These are phyloP conservation scores for Cheiracanthium punctorium DNA, from an alignment of 2,888 invertebrate species.

Conservation along the genomic window DNA sequence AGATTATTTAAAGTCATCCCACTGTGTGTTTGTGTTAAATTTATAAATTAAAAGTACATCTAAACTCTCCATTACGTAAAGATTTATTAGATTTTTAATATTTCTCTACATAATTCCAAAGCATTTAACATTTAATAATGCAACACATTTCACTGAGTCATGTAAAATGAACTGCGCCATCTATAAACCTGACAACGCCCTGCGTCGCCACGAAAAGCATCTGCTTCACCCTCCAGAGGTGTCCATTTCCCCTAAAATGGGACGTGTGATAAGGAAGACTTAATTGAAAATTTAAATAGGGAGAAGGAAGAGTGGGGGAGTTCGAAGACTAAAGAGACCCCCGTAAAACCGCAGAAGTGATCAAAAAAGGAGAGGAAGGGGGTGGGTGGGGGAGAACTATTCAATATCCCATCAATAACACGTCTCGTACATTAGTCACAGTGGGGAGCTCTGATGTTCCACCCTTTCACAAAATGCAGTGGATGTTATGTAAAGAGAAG, in stretches of 20 bases:
- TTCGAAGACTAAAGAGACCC: not conserved
- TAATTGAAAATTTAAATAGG: constrained; percentile 13
- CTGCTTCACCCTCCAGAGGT: not conserved
- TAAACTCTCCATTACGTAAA: too few relatives aligned
- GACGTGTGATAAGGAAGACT: not conserved
- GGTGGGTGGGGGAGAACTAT: not conserved
- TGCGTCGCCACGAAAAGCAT: not conserved
- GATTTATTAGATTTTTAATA: too few relatives aligned
- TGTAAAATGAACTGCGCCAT: not conserved
- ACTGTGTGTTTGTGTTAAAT: too few relatives aligned
- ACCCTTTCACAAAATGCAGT: not conserved
- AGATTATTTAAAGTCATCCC: too few relatives aligned
- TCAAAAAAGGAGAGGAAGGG: too few relatives aligned
- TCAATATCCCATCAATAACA: not conserved
- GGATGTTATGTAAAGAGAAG: too few relatives aligned
- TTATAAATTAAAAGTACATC: too few relatives aligned
- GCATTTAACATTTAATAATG: not conserved
- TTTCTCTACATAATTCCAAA: too few relatives aligned
- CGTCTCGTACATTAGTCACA: not conserved
- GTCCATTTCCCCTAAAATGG: not conserved
- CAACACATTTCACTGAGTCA: not conserved
- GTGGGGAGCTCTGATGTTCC: not conserved
- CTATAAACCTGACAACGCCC: not conserved
- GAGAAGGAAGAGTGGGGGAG: too few relatives aligned
- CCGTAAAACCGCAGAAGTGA: not conserved